Percentiles rank a stretch among this genome's conserved stretches.
phyloP scores from a whole-genome alignment of 1,140 invertebrate genomes.

The Drosophila azteca region DNA sequence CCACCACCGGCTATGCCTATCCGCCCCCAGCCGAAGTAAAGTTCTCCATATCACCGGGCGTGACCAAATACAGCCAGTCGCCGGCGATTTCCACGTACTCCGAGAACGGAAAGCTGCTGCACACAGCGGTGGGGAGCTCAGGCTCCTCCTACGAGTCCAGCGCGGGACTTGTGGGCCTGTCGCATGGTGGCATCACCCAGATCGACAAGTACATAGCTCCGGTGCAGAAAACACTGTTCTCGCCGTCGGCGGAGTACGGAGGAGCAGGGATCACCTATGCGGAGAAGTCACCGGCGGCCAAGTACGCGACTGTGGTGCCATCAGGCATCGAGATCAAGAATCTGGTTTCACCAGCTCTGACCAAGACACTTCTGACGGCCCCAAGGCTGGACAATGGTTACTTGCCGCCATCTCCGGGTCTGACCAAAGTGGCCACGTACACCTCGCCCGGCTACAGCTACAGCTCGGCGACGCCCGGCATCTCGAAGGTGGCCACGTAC shows the following conservation, averaged over 20 bases:
- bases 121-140: slow-evolving; percentile 60
- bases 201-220: slow-evolving; percentile 69
- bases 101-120: slow-evolving; percentile 66
- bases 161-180: slow-evolving; percentile 50
- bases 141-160: slow-evolving; percentile 63
- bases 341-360: slow-evolving; percentile 62
- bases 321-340: slow-evolving; percentile 76
- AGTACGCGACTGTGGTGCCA: slow-evolving; percentile 74
- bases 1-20: slow-evolving; percentile 62
- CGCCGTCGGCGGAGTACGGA: slow-evolving; percentile 65
- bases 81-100: slow-evolving; percentile 70
- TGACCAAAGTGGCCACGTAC: slow-evolving; percentile 63
- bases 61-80: slow-evolving; percentile 65
- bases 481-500: slow-evolving; percentile 69
- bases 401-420: slow-evolving; percentile 41
- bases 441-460: slow-evolving; percentile 60
- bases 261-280: slow-evolving; percentile 70
- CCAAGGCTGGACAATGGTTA: slow-evolving; percentile 51
- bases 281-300: slow-evolving; percentile 77
- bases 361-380: slow-evolving; percentile 43
- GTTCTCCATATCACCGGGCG: slow-evolving; percentile 71
- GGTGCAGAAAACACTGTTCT: slow-evolving; percentile 55
- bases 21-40: slow-evolving; percentile 69
- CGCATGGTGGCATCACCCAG: slow-evolving; percentile 58
- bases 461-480: slow-evolving; percentile 55